These are phyloP conservation scores for Rhipidura dahli DNA, from an alignment of 2,113 vertebrate genomes.

Conservation along the genomic window DNA sequence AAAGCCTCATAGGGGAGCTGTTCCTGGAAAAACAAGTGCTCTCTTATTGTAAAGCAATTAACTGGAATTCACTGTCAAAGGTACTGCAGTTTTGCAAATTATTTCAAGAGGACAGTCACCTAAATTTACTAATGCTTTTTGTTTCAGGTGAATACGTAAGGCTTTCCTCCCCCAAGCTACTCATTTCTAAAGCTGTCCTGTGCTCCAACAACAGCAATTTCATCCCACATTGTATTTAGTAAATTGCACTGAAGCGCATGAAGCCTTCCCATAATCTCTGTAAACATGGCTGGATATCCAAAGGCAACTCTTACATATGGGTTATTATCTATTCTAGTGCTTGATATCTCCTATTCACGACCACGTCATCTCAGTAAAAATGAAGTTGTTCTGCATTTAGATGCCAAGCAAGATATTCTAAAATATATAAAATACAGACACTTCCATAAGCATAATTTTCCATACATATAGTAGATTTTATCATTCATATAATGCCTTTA, in stretches of 20 bases:
- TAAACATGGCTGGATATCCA: conserved; percentile 3
- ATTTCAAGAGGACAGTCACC: conserved; percentile 36
- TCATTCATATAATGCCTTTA: not conserved
- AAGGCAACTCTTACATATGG: conserved; percentile 26
- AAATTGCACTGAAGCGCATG: conserved; percentile 37
- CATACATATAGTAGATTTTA: not conserved
- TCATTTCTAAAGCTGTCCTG: conserved; percentile 34
- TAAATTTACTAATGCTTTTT: conserved; percentile 29
- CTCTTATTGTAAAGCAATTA: conserved; percentile 4
- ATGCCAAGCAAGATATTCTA: not conserved
- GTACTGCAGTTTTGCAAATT: conserved; percentile 11
- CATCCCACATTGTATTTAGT: conserved; percentile 41
- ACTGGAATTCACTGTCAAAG: not conserved
- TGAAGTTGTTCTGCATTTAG: conserved; percentile 50
- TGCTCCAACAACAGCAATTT: conserved; percentile 40
- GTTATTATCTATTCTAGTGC: conserved; percentile 34
- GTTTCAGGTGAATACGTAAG: conserved; percentile 3
- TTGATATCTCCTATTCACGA: conserved; percentile 16
- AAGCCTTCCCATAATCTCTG: conserved; percentile 24
- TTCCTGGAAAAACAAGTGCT: not conserved
- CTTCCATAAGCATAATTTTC: conserved; percentile 1
- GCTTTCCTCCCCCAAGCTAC: not conserved
- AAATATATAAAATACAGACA: not conserved
- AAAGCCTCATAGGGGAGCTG: not conserved
- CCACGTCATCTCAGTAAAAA: conserved; percentile 31